phyloP scores from a whole-genome alignment of 2,113 vertebrate genomes.

The Morone chrysops region DNA sequence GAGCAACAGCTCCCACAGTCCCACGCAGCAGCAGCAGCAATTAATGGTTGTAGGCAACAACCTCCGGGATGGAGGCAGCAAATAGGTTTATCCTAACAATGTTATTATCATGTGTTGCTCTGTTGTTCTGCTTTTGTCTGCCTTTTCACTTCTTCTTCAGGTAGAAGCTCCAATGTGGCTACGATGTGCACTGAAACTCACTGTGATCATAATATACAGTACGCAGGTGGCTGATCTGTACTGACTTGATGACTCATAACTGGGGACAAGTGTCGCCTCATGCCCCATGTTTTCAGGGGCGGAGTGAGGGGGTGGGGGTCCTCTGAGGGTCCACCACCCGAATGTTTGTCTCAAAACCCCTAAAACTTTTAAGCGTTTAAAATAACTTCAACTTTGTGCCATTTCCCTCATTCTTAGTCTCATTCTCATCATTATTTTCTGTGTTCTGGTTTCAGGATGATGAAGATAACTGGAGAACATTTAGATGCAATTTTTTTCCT shows the following conservation, averaged over 20 bases:
- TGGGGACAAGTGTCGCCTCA: neutral
- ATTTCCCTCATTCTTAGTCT: no score
- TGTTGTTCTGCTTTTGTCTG: neutral
- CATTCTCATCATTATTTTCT: no score
- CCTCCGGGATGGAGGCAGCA: conserved; percentile 54
- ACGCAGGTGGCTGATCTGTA: neutral
- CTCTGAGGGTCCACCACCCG: no score
- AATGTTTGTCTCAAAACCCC: no score
- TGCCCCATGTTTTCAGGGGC: neutral
- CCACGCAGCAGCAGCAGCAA: conserved; percentile 76
- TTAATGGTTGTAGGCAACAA: conserved; percentile 76
- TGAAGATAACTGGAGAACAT: no score
- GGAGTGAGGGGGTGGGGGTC: no score
- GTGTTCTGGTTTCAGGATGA: no score
- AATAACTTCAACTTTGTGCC: no score
- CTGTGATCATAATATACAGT: neutral
- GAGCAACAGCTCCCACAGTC: conserved; percentile 69
- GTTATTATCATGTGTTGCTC: neutral
- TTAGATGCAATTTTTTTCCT: no score
- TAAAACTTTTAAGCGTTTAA: no score
- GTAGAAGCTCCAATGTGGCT: neutral
- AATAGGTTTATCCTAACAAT: conserved; percentile 4
- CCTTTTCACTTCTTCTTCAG: neutral
- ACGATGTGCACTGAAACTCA: neutral
- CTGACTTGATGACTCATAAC: neutral